These are phyloP conservation scores for Parazoanthus atlanticus DNA, from an alignment of 92 coral and sea anemone genomes.

Conservation along the genomic window DNA sequence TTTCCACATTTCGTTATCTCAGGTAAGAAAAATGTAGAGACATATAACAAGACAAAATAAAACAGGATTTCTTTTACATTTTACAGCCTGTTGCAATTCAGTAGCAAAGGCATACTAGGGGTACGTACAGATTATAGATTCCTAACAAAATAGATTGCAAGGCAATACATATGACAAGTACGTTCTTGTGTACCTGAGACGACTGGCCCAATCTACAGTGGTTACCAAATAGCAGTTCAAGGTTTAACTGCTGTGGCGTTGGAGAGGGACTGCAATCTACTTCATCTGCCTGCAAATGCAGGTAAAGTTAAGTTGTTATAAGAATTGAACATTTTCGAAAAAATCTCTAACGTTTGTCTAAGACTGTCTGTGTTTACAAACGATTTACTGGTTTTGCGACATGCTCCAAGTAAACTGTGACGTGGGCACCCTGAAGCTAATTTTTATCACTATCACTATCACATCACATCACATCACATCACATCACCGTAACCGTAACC, in stretches of 20 bases:
- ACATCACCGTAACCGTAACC: too few relatives aligned
- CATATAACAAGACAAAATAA: too few relatives aligned
- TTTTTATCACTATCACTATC: too few relatives aligned
- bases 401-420: background rate
- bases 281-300: constrained; percentile 13
- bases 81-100: too few relatives aligned
- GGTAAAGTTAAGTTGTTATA: background rate
- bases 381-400: background rate
- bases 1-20: too few relatives aligned
- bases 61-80: too few relatives aligned
- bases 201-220: constrained; percentile 80
- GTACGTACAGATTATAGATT: too few relatives aligned
- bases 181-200: constrained; percentile 51
- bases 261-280: background rate
- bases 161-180: background rate
- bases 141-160: background rate
- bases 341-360: too few relatives aligned
- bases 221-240: constrained; percentile 76
- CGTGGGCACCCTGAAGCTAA: background rate
- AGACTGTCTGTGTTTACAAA: too few relatives aligned
- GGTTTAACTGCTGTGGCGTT: constrained; percentile 43
- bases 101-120: too few relatives aligned
- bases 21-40: too few relatives aligned
- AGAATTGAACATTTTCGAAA: background rate
- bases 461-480: too few relatives aligned